These are phyloP conservation scores for Hydrocynus forskahlii DNA, from an alignment of 2,797 vertebrate species.

Conservation along the genomic window DNA sequence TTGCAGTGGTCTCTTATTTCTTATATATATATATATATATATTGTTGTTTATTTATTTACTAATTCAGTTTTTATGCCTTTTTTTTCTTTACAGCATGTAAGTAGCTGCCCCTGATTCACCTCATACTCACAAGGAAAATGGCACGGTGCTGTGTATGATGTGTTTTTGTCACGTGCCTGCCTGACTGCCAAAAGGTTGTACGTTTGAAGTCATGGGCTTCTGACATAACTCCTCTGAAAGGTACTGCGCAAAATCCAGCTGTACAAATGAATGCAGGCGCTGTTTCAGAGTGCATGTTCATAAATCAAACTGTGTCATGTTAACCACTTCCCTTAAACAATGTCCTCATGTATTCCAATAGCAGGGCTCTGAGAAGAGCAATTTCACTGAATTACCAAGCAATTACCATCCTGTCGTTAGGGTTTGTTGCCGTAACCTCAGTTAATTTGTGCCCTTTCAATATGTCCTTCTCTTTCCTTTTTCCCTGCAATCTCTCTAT, in stretches of 20 bases:
- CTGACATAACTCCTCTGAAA: constrained; percentile 63
- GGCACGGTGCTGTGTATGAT: constrained; percentile 5
- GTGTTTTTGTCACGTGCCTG: constrained; percentile 38
- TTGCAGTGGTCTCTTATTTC: too few species aligned
- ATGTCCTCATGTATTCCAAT: constrained; percentile 69
- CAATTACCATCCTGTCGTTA: constrained; percentile 82
- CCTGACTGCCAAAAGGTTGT: constrained; percentile 32
- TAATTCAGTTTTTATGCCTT: constrained; percentile 16
- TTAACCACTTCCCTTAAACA: constrained; percentile 82
- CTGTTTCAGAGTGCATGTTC: constrained; percentile 66
- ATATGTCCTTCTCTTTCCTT: constrained; percentile 32
- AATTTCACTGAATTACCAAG: constrained; percentile 78
- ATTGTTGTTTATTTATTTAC: neutral
- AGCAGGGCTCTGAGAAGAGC: constrained; percentile 62
- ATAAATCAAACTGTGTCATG: constrained; percentile 82
- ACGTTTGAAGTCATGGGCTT: constrained; percentile 12
- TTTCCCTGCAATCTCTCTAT: constrained; percentile 24
- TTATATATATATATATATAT: too few species aligned
- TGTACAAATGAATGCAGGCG: constrained; percentile 75
- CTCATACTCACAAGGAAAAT: constrained; percentile 17
- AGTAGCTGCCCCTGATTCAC: constrained; percentile 62
- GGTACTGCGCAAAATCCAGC: constrained; percentile 68
- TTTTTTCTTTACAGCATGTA: constrained; percentile 72
- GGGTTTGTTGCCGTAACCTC: constrained; percentile 81
- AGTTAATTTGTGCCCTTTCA: constrained; percentile 73